Evolutionary conservation across 2,113 vertebrate genomes (phyloP), one percentile per base, ranked within the genome.

Genomic region (Hippocampus abdominalis): DNA sequence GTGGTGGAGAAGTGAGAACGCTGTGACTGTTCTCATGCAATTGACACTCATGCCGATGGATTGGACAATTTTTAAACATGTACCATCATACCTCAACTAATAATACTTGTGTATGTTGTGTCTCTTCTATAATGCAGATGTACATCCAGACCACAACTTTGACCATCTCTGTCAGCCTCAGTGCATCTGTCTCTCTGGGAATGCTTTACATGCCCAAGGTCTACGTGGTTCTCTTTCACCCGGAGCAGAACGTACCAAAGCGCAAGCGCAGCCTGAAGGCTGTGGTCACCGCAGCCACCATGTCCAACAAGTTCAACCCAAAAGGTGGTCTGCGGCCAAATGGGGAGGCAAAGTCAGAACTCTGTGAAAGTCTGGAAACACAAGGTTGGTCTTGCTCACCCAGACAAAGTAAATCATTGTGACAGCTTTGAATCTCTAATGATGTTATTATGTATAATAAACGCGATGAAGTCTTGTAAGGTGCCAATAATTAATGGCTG

Each of bases 171-270:
- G 95, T 98, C 80, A 97, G 95, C 90, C 94, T 98, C 87, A 98
- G 96, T 87, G 96, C 96, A 66, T 97, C 95, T 0, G 96, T 98
- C 85, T 96, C 96, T 64, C 93, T 98, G 89, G 96, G 96, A 82
- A 96, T 98, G 95, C 95, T 98, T 88, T 98, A 98, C 92, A 94
- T 98, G 95, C 96, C 96, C 68, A 98, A 98, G 90, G 95, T 97
- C 87, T 98, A 97, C 85, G 93, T 98, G 88, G 95, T 98, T 84
- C 95, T 98, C 86, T 93, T 98, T 90, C 96, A 98, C 77, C 96
- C 96, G 15, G 96, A 97, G 91, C 96, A 97, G 92, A 98, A 98
- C 39, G 94, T 98, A 69, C 94, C 96, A 83, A 98, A 98, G 86
- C 95, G 95, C 86, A 98, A 98, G 87, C 93, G 96, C 73, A 98